Evolutionary conservation across 1,140 invertebrate genomes (phyloP), one percentile per base, ranked within the genome.

Genomic region (Lithobius niger): DNA sequence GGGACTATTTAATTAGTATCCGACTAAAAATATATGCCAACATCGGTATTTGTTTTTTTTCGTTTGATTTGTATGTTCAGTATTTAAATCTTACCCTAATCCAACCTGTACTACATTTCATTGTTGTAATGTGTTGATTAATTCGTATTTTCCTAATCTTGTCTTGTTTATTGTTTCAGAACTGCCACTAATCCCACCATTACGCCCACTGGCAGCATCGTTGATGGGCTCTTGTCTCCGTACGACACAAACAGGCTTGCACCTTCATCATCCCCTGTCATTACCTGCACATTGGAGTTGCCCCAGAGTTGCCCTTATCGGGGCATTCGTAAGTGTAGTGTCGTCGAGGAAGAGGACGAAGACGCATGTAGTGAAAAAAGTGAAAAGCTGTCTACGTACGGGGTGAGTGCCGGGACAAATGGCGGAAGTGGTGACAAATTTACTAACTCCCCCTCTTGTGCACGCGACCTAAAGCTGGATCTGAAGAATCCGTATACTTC

Each of bases 261-360:
- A 59, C 19, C 55, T 65, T 13, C 48, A 6, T 16, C 48, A 27
- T 50, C 48, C 3, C 27, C 48, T 24, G 27, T 25, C 3, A 50
- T 50, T 4, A 3, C 13, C 6, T 15, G 19, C 19, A 25, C 48
- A 10, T 25, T 50, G 25, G 24, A 50, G 4, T 26, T 26, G 4
- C 48, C 48, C n/a, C 48, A 25, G 19, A 19, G 4, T 4, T 26
- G 48, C 27, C 44, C 6, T 15, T 50, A 16, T 19, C 25, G 19
- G 21, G 48, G 86, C 47, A 79, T 79, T 27, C 76, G 87, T 45
- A 90, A 92, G 65, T 92, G 87, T 71, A 88, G 85, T 62, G 89
- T 91, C 61, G 88, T 90, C 4, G 82, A 82, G 60, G 87, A 88
- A 69, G 86, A 87, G 64, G 85, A 88, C 61, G 85, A 86, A 61